Percentiles rank a stretch among this genome's conserved stretches.
Evolutionary conservation across 2,113 vertebrate genomes (phyloP).

Genomic region (Oophaga pumilio): DNA sequence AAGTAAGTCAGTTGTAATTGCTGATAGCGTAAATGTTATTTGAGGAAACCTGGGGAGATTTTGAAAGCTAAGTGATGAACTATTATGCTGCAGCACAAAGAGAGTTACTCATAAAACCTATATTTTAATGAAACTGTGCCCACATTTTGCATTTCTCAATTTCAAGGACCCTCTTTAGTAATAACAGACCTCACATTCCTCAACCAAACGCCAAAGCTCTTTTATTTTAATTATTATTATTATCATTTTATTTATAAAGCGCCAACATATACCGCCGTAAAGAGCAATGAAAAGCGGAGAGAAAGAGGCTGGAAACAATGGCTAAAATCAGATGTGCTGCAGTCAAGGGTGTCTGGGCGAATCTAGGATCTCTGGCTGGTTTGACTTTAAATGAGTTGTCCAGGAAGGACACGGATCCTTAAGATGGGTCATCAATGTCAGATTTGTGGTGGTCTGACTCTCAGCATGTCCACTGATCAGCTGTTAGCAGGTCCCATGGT

Average conservation of each 20-base stretch:
- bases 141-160: slow-evolving; percentile 24
- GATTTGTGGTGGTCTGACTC: no score
- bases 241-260: slow-evolving; percentile 36
- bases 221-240: slow-evolving; percentile 31
- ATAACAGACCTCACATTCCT: slow-evolving; percentile 29
- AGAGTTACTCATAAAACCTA: slow-evolving; percentile 42
- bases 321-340: not conserved
- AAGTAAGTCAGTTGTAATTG: slow-evolving; percentile 37
- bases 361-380: not conserved
- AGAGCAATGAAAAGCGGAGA: not conserved
- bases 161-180: slow-evolving; percentile 41
- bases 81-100: slow-evolving; percentile 46
- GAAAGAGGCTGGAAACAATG: slow-evolving; percentile 8
- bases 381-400: not conserved
- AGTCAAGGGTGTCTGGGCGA: not conserved
- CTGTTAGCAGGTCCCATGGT: no score
- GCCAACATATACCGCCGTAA: slow-evolving; percentile 16
- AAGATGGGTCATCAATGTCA: no score
- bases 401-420: no score
- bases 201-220: not conserved
- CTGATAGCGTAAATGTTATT: slow-evolving; percentile 45
- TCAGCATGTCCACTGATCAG: no score
- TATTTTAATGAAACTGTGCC: slow-evolving; percentile 33
- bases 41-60: slow-evolving; percentile 39
- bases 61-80: slow-evolving; percentile 48